These are phyloP conservation scores for Lophotriccus pileatus DNA, from an alignment of 2,797 vertebrate species.

Conservation along the genomic window DNA sequence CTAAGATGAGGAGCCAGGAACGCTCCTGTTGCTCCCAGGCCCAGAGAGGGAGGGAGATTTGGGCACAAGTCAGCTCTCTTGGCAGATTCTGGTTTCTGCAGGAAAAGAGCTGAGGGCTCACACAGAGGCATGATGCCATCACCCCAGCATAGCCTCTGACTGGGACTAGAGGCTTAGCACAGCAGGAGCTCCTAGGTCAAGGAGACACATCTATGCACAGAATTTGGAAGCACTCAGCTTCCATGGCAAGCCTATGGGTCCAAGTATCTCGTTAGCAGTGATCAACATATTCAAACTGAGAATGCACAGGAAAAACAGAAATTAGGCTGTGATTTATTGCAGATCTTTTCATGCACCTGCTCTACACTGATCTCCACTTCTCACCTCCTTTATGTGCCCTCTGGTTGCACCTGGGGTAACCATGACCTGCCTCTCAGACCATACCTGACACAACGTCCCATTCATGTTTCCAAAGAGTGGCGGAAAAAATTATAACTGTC, in stretches of 20 bases:
- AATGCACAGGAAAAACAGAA: background rate
- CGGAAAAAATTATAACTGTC: fast-evolving
- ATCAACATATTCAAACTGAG: background rate
- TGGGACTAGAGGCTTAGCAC: background rate
- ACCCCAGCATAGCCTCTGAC: background rate
- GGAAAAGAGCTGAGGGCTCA: background rate
- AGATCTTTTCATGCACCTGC: background rate
- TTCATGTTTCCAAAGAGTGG: background rate
- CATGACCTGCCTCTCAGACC: background rate
- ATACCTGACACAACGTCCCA: background rate
- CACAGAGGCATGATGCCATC: fast-evolving
- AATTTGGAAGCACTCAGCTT: background rate
- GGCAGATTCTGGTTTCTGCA: background rate
- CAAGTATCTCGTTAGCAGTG: background rate
- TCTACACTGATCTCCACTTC: background rate
- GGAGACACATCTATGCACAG: background rate
- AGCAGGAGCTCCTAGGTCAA: background rate
- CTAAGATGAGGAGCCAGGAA: background rate
- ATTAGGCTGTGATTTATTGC: background rate
- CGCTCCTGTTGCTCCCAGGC: background rate
- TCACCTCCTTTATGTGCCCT: background rate
- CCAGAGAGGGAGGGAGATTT: background rate
- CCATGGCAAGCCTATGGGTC: background rate
- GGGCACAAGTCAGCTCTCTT: background rate
- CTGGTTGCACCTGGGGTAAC: background rate